Evolutionary conservation across 2,113 vertebrate genomes (phyloP).

Genomic region (Brevimyrus niger): DNA sequence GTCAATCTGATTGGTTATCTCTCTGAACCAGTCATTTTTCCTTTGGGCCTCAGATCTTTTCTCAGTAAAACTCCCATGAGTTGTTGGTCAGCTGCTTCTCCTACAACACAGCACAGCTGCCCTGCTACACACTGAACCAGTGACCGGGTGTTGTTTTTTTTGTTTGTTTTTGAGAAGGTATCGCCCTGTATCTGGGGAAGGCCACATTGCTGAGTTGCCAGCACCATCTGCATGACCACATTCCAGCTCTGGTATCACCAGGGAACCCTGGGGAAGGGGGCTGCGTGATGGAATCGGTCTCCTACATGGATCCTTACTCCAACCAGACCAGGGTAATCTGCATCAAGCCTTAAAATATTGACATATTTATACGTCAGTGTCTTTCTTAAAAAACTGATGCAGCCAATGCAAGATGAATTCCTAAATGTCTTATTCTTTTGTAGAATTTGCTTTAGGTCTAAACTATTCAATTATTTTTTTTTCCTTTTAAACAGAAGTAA

Average conservation of each 20-base stretch:
- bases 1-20: neutral
- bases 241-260: conserved; percentile 69
- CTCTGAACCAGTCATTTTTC: neutral
- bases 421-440: neutral
- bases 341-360: neutral
- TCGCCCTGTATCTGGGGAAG: conserved; percentile 81
- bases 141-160: neutral
- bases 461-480: neutral
- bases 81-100: neutral
- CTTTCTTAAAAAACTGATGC: neutral
- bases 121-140: neutral
- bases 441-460: neutral
- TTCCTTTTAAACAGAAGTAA: neutral
- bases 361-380: neutral
- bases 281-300: conserved; percentile 68
- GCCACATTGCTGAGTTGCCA: conserved; percentile 81
- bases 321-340: conserved; percentile 72
- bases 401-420: neutral
- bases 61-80: neutral
- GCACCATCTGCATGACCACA: conserved; percentile 78
- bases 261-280: conserved; percentile 64
- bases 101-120: neutral
- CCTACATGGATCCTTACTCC: conserved; percentile 77
- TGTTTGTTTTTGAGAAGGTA: conserved; percentile 60
- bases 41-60: neutral